A percentile compares a stretch with the other conserved stretches of the same genome.
phyloP scores from a whole-genome alignment of 2,888 invertebrate species.

The Apodemia hepburni region DNA sequence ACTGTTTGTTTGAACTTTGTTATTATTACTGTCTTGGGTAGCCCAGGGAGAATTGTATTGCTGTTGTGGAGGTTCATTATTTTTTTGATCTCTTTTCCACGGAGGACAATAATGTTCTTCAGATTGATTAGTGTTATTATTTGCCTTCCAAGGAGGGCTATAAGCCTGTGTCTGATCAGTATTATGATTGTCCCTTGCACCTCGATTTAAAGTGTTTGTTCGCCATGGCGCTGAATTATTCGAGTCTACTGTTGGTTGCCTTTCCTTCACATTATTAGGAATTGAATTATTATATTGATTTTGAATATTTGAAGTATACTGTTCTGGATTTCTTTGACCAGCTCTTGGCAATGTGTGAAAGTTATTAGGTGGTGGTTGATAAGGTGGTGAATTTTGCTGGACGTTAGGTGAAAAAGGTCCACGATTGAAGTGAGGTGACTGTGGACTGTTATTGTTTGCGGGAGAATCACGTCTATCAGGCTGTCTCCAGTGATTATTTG shows the following conservation, averaged over 20 bases:
- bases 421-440: constrained; percentile 45
- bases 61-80: constrained; percentile 39
- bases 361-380: constrained; percentile 41
- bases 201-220: constrained; percentile 58
- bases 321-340: constrained; percentile 53
- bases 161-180: constrained; percentile 50
- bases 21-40: constrained; percentile 53
- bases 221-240: constrained; percentile 61
- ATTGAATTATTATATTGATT: constrained; percentile 43
- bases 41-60: constrained; percentile 58
- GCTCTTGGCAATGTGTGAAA: constrained; percentile 65
- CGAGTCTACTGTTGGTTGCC: constrained; percentile 43
- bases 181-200: constrained; percentile 49
- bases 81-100: constrained; percentile 57
- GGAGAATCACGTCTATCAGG: constrained; percentile 70
- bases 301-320: constrained; percentile 37
- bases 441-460: constrained; percentile 47
- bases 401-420: constrained; percentile 50
- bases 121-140: constrained; percentile 47
- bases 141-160: constrained; percentile 57
- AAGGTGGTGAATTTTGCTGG: constrained; percentile 50
- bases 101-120: constrained; percentile 15
- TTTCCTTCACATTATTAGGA: constrained; percentile 49
- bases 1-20: constrained; percentile 47
- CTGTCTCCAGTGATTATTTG: constrained; percentile 72